Evolutionary conservation across 2,888 invertebrate genomes (phyloP).

Genomic region (Scelioninae gen. 1): DNA sequence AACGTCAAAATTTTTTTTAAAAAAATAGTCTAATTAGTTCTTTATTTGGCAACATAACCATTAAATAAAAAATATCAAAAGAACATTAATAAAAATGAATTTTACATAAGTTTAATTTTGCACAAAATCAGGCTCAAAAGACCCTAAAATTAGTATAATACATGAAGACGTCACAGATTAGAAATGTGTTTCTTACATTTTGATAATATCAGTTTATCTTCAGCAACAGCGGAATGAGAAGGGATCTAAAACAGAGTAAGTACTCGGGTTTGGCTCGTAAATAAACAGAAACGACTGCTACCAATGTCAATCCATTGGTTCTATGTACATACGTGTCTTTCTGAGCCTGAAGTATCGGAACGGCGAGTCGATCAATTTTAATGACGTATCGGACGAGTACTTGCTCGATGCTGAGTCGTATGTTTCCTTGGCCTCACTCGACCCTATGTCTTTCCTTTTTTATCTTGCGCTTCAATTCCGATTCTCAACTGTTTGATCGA

Average conservation of each 20-base stretch:
- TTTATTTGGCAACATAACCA: too few relatives aligned
- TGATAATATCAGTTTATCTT: not conserved
- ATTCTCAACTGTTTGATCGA: conserved; percentile 52
- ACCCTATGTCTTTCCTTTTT: conserved; percentile 42
- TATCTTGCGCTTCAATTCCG: conserved; percentile 32
- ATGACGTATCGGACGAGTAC: conserved; percentile 63
- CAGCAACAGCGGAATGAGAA: conserved; percentile 79
- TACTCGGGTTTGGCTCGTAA: conserved; percentile 79
- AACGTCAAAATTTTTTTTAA: too few relatives aligned
- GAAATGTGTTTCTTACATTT: not conserved
- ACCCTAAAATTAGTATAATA: too few relatives aligned
- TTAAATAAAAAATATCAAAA: too few relatives aligned
- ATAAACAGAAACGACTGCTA: conserved; percentile 77
- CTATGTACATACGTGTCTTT: conserved; percentile 63
- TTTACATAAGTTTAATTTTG: too few relatives aligned
- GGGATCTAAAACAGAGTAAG: conserved; percentile 79
- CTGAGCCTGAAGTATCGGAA: conserved; percentile 49
- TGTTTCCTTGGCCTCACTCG: conserved; percentile 55
- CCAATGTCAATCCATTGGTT: conserved; percentile 79
- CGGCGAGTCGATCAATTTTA: conserved; percentile 68
- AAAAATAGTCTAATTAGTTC: too few relatives aligned
- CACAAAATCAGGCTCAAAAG: too few relatives aligned
- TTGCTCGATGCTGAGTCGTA: conserved; percentile 44
- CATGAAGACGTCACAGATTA: too few relatives aligned
- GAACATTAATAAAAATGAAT: too few relatives aligned